These are phyloP conservation scores for Rhagologus leucostigma DNA, from an alignment of 2,113 vertebrate genomes.

Conservation along the genomic window DNA sequence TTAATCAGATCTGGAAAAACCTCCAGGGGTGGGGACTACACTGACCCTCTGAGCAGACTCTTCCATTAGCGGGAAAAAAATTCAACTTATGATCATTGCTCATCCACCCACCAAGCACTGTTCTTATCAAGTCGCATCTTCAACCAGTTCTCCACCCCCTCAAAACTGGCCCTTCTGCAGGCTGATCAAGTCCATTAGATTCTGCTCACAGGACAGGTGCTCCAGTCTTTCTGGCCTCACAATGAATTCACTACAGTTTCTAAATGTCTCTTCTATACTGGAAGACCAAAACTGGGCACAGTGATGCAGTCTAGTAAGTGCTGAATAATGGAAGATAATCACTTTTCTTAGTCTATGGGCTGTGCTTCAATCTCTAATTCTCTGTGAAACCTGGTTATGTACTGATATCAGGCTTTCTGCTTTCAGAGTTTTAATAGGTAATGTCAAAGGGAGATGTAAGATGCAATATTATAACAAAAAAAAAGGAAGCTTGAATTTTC, in stretches of 20 bases:
- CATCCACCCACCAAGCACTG: not conserved
- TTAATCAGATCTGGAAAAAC: not conserved
- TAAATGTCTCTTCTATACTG: not conserved
- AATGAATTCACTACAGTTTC: not conserved
- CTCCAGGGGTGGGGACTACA: not conserved
- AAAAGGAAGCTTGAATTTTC: not conserved
- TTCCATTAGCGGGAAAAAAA: not conserved
- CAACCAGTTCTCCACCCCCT: fast-evolving
- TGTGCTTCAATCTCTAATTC: not conserved
- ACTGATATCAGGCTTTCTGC: not conserved
- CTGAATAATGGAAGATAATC: not conserved
- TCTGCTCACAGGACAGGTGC: not conserved
- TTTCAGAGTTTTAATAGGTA: not conserved
- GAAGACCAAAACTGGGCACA: not conserved
- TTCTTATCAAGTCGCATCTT: not conserved
- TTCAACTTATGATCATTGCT: not conserved
- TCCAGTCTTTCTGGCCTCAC: not conserved
- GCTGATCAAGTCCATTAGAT: not conserved
- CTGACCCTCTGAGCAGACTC: not conserved
- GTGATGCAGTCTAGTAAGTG: not conserved
- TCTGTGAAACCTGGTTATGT: not conserved
- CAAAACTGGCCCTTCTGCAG: not conserved
- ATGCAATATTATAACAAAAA: not conserved
- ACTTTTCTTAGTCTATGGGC: not conserved
- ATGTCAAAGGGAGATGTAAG: not conserved